Base-by-base conservation (phyloP, 2,797 vertebrate species). In the Buphagus erythrorhynchus region DNA sequence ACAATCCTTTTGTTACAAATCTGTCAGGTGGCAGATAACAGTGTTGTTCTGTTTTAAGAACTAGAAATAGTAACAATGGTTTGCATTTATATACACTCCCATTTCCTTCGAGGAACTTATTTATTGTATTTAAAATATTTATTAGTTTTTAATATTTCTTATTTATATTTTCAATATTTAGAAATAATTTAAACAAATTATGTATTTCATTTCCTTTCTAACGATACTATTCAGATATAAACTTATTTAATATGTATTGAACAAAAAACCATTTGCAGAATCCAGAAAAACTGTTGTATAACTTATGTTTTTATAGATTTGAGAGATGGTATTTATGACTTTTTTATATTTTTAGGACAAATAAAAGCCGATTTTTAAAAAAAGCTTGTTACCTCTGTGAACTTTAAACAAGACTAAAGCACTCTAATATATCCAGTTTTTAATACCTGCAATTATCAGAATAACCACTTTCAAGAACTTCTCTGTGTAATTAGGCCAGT, bases 61-160 rank as follows among this genome's bases (percentile, higher is more conserved):
- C 98, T 78, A 81, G 86, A 73, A 77, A 75, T 16, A 76, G 54
- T 96, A 95, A 95, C 78, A 95, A 78, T 94, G 87, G 75, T 77
- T 96, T 78, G 86, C 58, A 68, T 95, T 96, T 96, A 92, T 80
- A 97, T 54, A 93, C 66, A 94, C 91, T 69, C 40, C 20, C 24
- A 62, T 84, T 94, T 91, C 74, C 81, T 95, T 96, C 81, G 71
- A 93, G 58, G 72, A 95, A 93, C 25, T 90, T 98, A 98, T 97
- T 98, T 98, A 98, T 98, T 98, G 46, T 98, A 98, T 98, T 98
- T 98, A 95, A 98, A 88, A 81, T 96, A 92, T 97, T 97, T 98
- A 98, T 98, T 97, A 65, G 57, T 93, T 96, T 87, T 57, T 92
- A 86, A 92, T 84, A 71, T 79, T 88, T 92, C n/a, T 68, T 97